A percentile compares a stretch with the other conserved stretches of the same genome.
Conservation (phyloP, 1,140 invertebrate species). For the Sycobia sp. region DNA sequence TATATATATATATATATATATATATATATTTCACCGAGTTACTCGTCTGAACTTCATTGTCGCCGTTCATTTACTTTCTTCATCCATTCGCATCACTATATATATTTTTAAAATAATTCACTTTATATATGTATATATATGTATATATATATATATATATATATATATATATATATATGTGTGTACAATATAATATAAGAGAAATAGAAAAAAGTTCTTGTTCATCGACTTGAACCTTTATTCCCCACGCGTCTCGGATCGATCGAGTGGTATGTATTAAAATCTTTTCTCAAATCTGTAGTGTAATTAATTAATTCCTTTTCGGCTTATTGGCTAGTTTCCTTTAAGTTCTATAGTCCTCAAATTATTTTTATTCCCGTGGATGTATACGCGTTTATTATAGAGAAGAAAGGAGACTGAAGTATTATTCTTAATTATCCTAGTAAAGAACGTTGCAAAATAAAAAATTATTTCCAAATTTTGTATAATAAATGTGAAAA, state of each 20-base stretch:
- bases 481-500: neutral
- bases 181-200: constrained; percentile 22
- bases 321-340: constrained; percentile 49
- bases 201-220: constrained; percentile 51
- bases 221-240: constrained; percentile 62
- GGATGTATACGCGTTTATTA: constrained; percentile 8
- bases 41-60: constrained; percentile 28
- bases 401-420: constrained; percentile 28
- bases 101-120: constrained; percentile 1
- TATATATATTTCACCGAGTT: constrained; percentile 22
- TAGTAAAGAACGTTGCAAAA: neutral
- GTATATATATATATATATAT: constrained; percentile 8
- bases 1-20: too few species aligned
- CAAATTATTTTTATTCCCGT: neutral
- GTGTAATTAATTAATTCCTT: constrained; percentile 47
- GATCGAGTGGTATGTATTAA: constrained; percentile 62
- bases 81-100: constrained; percentile 28
- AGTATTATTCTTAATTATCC: constrained; percentile 15
- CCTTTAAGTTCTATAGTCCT: neutral
- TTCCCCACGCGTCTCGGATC: constrained; percentile 63
- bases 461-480: too few species aligned
- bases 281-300: constrained; percentile 45
- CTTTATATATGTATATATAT: neutral
- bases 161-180: too few species aligned
- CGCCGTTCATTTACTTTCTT: constrained; percentile 22